Evolutionary conservation across 1,140 invertebrate genomes (phyloP).

Genomic region (Latrodectus geometricus): DNA sequence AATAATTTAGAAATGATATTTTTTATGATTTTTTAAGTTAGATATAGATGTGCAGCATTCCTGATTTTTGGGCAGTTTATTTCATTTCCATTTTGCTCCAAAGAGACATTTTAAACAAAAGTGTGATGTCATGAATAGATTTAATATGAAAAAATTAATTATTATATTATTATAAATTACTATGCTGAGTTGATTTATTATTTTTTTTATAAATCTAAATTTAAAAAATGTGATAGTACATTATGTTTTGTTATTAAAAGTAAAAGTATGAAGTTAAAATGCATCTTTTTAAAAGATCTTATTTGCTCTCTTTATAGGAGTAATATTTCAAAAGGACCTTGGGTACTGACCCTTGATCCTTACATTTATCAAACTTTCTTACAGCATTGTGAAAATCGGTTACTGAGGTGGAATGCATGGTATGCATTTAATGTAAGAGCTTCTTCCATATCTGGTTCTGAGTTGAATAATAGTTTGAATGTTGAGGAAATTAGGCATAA

Average conservation of each 20-base stretch:
- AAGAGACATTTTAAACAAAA: too few relatives aligned
- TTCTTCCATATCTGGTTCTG: constrained; percentile 74
- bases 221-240: neutral
- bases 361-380: constrained; percentile 79
- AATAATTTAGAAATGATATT: too few relatives aligned
- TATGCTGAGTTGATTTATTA: too few relatives aligned
- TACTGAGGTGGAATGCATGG: constrained; percentile 85
- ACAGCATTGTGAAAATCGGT: constrained; percentile 83
- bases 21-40: too few relatives aligned
- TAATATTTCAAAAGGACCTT: constrained; percentile 47
- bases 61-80: too few relatives aligned
- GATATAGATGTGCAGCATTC: too few relatives aligned
- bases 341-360: constrained; percentile 77
- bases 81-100: too few relatives aligned
- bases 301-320: constrained; percentile 16
- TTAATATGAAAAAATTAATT: too few relatives aligned
- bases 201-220: neutral
- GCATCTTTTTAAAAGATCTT: neutral
- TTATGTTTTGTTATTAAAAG: neutral
- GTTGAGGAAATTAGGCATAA: constrained; percentile 82
- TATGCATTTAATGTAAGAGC: constrained; percentile 78
- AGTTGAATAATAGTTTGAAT: constrained; percentile 78
- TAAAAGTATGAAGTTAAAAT: neutral
- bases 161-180: too few relatives aligned
- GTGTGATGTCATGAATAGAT: too few relatives aligned